Base-by-base conservation (phyloP, 2,797 vertebrate species). In the Orientallactaga sibirica region DNA sequence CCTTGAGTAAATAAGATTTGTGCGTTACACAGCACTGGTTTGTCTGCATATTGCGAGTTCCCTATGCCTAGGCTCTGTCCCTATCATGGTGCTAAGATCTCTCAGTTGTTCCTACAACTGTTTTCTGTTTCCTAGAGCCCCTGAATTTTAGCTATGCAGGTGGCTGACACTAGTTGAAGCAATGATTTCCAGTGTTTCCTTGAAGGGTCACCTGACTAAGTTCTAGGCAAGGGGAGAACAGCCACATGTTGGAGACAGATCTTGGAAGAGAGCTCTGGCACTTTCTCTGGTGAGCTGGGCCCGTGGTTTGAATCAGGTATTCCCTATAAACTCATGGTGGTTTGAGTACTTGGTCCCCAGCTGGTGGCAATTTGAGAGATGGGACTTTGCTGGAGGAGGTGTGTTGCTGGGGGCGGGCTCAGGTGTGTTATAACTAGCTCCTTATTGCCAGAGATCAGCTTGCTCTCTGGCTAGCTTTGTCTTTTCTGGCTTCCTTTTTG, bases 241-340 rank as follows among this genome's bases (percentile, higher is more conserved):
- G 41, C 0, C 15, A 48, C 6, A 2, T 15, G 6, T 52, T 7
- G 7, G 5, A 20, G 5, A 29, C 19, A 37, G 15, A 25, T 22
- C 33, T 33, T 0, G 0, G 20, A 18, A 14, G 5, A 20, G 8
- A 37, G 25, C 48, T 62, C 75, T 24, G 19, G 43, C 7, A 24
- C 41, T 52, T 58, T 24, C 67, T 1, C 43, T 48, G 43, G 43
- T 48, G 43, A 48, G 43, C 43, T 48, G 43, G 43, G 5, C 5
- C 8, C 2, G 43, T 48, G 43, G 43, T 48, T 48, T 48, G 43
- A 48, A 48, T 48, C 43, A 48, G 43, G 43, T 48, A 48, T 48
- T 48, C 43, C 43, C 43, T 8, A 48, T 48, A 48, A 48, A 48
- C 43, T 48, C 43, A 48, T 48, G 43, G 43, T 48, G 43, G 43